phyloP scores from a whole-genome alignment of 2,797 vertebrate species.

The Cossypha niveicapilla region DNA sequence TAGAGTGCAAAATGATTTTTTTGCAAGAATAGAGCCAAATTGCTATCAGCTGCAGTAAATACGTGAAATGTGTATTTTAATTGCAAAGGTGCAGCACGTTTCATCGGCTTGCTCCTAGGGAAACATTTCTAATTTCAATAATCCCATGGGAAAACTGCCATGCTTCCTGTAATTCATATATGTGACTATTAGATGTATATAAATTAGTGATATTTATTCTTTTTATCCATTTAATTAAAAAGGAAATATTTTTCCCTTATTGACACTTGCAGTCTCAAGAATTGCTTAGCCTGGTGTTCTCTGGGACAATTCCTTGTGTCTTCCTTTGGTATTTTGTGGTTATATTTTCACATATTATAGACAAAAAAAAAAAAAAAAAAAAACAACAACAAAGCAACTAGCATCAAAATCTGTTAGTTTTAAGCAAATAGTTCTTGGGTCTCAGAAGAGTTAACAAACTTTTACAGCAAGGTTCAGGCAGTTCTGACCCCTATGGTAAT shows the following conservation, averaged over 20 bases:
- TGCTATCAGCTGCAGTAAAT: neutral
- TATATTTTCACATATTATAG: neutral
- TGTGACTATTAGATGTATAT: neutral
- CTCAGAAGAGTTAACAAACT: constrained; percentile 74
- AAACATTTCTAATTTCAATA: neutral
- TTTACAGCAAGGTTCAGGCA: constrained; percentile 69
- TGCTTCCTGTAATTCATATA: neutral
- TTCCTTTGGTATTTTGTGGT: neutral
- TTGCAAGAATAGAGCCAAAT: neutral
- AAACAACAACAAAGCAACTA: neutral
- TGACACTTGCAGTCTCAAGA: neutral
- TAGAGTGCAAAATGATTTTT: neutral
- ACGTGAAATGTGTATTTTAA: neutral
- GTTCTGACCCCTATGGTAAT: constrained; percentile 75
- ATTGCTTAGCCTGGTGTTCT: neutral
- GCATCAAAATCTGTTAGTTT: constrained; percentile 16
- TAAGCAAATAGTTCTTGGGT: constrained; percentile 61
- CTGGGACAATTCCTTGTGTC: neutral
- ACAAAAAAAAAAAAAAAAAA: neutral
- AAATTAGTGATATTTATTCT: neutral
- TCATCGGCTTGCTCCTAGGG: neutral
- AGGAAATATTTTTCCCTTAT: neutral
- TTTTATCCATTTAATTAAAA: neutral
- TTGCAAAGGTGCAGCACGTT: neutral
- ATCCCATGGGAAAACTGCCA: neutral